These are phyloP conservation scores for Nettapus auritus DNA, from an alignment of 2,113 vertebrate genomes.

Conservation along the genomic window DNA sequence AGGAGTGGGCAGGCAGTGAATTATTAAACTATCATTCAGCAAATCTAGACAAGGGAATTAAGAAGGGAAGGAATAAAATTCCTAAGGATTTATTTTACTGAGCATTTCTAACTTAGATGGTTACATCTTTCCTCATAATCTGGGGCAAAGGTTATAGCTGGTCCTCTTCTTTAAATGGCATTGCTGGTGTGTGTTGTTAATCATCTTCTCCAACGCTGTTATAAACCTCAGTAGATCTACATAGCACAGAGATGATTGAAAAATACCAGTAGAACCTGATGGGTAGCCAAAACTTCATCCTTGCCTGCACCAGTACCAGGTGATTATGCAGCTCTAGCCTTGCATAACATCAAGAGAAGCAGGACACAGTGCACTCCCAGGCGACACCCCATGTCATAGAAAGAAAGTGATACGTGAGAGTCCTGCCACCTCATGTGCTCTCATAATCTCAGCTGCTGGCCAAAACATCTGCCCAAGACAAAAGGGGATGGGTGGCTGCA, in stretches of 20 bases:
- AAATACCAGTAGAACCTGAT: neutral
- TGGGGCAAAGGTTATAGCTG: neutral
- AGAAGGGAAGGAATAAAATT: neutral
- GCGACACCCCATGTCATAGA: neutral
- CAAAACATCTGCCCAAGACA: neutral
- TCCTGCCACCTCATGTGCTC: neutral
- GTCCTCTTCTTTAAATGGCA: neutral
- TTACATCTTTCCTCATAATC: neutral
- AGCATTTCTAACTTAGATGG: constrained; percentile 3
- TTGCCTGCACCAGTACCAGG: neutral
- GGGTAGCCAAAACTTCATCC: neutral
- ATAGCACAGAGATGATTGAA: neutral
- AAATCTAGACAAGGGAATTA: constrained; percentile 18
- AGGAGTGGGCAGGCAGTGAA: neutral
- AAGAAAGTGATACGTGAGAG: neutral
- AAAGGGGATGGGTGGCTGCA: neutral
- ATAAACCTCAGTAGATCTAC: neutral
- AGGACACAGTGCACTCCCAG: neutral
- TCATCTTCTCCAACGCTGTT: neutral
- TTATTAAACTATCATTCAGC: neutral
- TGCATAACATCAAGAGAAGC: neutral
- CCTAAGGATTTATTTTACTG: constrained; percentile 1
- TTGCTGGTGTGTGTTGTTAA: neutral
- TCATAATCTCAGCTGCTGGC: neutral
- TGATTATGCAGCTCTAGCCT: neutral